Evolutionary conservation across 2,888 invertebrate genomes (phyloP), one percentile per base, ranked within the genome.

Genomic region (Caradrina kadenii): DNA sequence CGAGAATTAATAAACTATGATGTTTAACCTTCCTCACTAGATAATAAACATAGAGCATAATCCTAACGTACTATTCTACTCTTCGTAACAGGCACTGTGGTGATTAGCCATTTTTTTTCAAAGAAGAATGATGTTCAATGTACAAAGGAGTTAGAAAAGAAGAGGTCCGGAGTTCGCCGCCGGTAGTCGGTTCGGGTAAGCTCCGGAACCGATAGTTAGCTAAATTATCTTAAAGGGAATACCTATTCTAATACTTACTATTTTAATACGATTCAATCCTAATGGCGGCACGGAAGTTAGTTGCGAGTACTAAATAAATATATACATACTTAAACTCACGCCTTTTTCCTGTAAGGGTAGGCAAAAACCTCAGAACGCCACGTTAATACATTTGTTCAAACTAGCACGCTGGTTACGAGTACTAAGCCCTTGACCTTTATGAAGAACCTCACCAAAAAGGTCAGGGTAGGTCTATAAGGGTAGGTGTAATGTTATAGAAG

Each of bases 141-240:
- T 81, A 82, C 81, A 83, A 80, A 75, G 73, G 77, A 83, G 62
- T 58, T 22, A 21, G 61, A 71, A 74, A 64, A n/a, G 69, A 74
- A 73, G 69, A 49, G 74, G 54, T 13, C 22, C 52, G 39, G 59
- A 60, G 48, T 54, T n/a, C n/a, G 45, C 2, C 61, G 61, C 63
- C 53, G 31, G 10, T 4, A 15, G 5, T 13, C 55, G 26, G 62
- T 48, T 52, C 22, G 31, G 58, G 53, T 39, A 62, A 11, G 2
- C 31, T 45, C 80, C 76, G 39, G 11, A 59, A 50, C 64, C 82
- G 62, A 70, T 53, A 77, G 64, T 39, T 54, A 26, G 4, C 4
- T 5, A 62, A 63, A 56, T 35, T 52, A 69, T 61, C 39, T 13
- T 49, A 63, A 48, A 50, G 58, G 68, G 68, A 49, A 15, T 13